Base-by-base conservation (phyloP, 1,140 invertebrate species). In the Onthophagus taurus region DNA sequence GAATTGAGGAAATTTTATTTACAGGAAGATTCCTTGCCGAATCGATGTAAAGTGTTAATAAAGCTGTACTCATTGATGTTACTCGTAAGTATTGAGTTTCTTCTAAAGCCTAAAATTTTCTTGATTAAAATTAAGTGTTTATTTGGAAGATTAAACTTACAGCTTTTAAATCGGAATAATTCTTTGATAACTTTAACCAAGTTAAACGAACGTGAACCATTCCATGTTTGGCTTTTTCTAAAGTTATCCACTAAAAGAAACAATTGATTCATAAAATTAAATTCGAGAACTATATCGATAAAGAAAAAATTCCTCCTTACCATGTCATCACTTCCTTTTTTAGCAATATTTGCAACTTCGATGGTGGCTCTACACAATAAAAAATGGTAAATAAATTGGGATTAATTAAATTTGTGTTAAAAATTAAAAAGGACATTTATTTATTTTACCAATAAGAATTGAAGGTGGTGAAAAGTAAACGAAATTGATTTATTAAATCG, bases 211-310 rank as follows among this genome's bases (percentile, higher is more conserved):
- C 57, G 64, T 95, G 88, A 2, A 97, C 74, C 71, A 88, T 81
- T 23, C 94, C 94, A 59, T 89, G 88, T 67, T 92, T 93, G 3
- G 89, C 90, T 68, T 93, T 83, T 65, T 96, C 90, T 47, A 97
- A 70, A 0, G 88, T 85, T 37, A 94, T 72, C 91, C 92, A 96
- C 88, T 94, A 29, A 56, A 3, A 67, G 70, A 53, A 30, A 24
- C 29, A 36, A 39, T 38, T 18, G 34, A 31, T n/a, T n/a, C n/a
- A n/a, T n/a, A 31, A 44, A 16, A 31, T 31, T 29, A 41, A 24
- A 12, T 39, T 21, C 31, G n/a, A 43, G n/a, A 39, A 30, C 11
- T 35, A 42, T 30, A 46, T 17, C 18, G 35, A 41, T 14, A 2
- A 14, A 7, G 21, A 19, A 34, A 34, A 14, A 19, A 39, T 34